Percentiles rank a stretch among this genome's conserved stretches.
Conservation (phyloP, 2,888 invertebrate species). For the Pyrochroa serraticornis region DNA sequence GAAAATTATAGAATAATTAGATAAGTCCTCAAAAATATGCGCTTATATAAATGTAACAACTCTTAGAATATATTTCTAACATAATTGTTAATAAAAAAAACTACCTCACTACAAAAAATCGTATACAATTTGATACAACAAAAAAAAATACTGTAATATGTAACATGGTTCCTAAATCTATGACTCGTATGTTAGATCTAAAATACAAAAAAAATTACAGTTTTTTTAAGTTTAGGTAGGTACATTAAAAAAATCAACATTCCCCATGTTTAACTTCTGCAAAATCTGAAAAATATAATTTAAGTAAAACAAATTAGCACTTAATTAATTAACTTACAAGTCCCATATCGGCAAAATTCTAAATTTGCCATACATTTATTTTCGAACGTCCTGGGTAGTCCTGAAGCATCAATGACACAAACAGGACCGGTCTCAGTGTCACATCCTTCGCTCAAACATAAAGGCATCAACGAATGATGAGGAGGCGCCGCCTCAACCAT, state of each 20-base stretch:
- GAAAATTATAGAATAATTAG: too few relatives aligned
- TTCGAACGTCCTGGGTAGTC: slow-evolving; percentile 63
- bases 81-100: too few relatives aligned
- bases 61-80: too few relatives aligned
- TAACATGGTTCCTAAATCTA: too few relatives aligned
- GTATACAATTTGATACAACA: too few relatives aligned
- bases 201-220: too few relatives aligned
- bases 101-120: too few relatives aligned
- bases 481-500: slow-evolving; percentile 36
- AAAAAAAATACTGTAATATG: too few relatives aligned
- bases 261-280: slow-evolving; percentile 65
- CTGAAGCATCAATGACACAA: slow-evolving; percentile 65
- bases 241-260: slow-evolving; percentile 51
- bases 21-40: too few relatives aligned
- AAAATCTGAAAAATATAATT: slow-evolving; percentile 59
- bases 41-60: too few relatives aligned
- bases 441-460: slow-evolving; percentile 51
- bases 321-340: slow-evolving; percentile 58
- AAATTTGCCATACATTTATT: slow-evolving; percentile 65
- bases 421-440: slow-evolving; percentile 62
- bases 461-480: slow-evolving; percentile 48
- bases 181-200: too few relatives aligned
- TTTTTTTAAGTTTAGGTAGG: too few relatives aligned
- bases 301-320: not conserved
- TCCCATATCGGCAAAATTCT: slow-evolving; percentile 64